Evolutionary conservation across 2,888 invertebrate species (phyloP), one percentile per base, ranked within the genome.

Genomic region (Volucella zonaria): DNA sequence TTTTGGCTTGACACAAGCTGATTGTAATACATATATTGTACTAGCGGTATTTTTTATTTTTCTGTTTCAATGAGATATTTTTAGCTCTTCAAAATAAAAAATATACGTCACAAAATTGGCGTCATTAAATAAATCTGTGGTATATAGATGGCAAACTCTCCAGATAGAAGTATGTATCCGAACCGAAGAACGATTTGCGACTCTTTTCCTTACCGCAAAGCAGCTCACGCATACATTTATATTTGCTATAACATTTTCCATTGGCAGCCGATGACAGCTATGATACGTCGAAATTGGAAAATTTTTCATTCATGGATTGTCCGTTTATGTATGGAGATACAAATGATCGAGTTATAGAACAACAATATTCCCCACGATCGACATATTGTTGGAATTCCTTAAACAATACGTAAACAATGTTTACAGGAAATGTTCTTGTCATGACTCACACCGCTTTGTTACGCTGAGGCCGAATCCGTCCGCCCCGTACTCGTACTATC

Each of bases 301-400:
- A 51, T 51, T 56, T 31, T 40, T 47, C 61, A 62, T 38, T 77
- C 59, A 45, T 6, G 31, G 6, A 31, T 31, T 6, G 31, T 12
- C 38, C 31, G n/a, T 52, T 15, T 68, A 14, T 42, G 18, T 45
- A 31, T 12, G n/a, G 8, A 42, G n/a, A 43, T 42, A 74, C 70
- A 51, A 80, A 62, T 64, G 23, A 71, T 64, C 58, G 45, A 38
- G 49, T 43, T 23, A 12, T 47, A 77, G 70, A 75, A 79, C 74
- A 79, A 79, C 83, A 83, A 79, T 83, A 75, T 83, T 80, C 61
- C 80, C 75, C 54, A 64, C 43, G 68, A 54, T 77, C 68, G 38
- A 51, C 56, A 66, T 73, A 70, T 68, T 70, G 56, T 70, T 10
- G 83, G 70, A 79, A 75, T 79, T 64, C 54, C 43, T 43, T 42